Percentiles rank a stretch among this genome's conserved stretches.
Evolutionary conservation across 2,888 invertebrate species (phyloP).

Genomic region (Cylloceria caligata): DNA sequence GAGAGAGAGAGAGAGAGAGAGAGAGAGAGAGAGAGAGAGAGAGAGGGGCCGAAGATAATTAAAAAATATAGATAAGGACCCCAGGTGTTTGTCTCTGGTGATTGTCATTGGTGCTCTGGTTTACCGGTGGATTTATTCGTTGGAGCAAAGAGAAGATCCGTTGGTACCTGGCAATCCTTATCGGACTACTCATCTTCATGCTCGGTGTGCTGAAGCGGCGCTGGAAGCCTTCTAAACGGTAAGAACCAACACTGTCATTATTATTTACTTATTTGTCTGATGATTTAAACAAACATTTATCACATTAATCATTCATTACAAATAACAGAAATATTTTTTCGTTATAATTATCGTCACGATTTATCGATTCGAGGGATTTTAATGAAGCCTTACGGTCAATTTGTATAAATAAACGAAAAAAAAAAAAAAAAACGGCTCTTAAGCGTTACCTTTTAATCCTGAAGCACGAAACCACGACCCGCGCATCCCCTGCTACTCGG

Average conservation of each 20-base stretch:
- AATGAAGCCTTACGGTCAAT: too few relatives aligned
- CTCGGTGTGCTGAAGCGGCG: slow-evolving; percentile 82
- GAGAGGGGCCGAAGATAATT: neutral
- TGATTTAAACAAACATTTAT: neutral
- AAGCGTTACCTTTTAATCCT: too few relatives aligned
- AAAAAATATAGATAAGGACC: neutral
- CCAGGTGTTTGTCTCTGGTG: slow-evolving; percentile 46
- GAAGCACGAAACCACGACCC: too few relatives aligned
- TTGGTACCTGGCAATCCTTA: slow-evolving; percentile 73
- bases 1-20: too few relatives aligned
- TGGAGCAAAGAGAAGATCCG: slow-evolving; percentile 71
- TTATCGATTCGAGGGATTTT: too few relatives aligned
- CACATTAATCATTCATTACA: neutral
- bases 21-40: neutral
- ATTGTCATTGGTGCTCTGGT: slow-evolving; percentile 62
- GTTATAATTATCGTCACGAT: too few relatives aligned
- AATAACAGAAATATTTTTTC: neutral
- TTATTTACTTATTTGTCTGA: neutral
- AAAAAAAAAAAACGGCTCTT: too few relatives aligned
- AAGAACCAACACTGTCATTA: slow-evolving; percentile 50
- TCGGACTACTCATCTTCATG: slow-evolving; percentile 76
- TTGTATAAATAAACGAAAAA: too few relatives aligned
- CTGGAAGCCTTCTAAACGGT: slow-evolving; percentile 83
- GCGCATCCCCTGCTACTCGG: too few relatives aligned
- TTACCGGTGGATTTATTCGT: slow-evolving; percentile 64